Conservation (phyloP, 2,888 invertebrate genomes). For the Argynnis bischoffii region DNA sequence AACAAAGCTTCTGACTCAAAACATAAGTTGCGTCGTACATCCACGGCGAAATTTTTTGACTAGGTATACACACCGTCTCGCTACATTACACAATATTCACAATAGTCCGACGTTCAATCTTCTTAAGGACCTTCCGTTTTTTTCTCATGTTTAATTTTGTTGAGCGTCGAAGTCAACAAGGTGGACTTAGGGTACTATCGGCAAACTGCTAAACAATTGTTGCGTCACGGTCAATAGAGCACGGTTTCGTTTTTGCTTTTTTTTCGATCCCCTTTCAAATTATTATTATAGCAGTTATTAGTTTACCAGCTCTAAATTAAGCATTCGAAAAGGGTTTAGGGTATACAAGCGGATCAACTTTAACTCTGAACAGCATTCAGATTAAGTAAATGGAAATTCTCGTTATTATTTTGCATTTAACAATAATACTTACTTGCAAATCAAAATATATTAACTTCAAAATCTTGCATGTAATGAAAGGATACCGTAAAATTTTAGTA, state of each 20-base stretch:
- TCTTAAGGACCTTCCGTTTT: conserved; percentile 69
- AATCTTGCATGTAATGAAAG: no score
- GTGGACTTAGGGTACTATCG: conserved; percentile 71
- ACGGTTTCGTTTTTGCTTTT: conserved; percentile 62
- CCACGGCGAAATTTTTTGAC: conserved; percentile 52
- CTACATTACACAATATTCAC: conserved; percentile 80
- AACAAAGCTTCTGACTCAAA: conserved; percentile 28
- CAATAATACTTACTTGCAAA: background rate
- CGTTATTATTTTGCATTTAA: background rate
- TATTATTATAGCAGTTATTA: conserved; percentile 57
- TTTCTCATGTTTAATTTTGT: conserved; percentile 68
- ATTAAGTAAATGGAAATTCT: conserved; percentile 3
- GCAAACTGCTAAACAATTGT: conserved; percentile 80
- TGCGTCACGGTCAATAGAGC: conserved; percentile 80
- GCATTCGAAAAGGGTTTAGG: conserved; percentile 56
- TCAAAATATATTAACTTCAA: no score
- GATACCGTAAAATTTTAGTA: conserved; percentile 19
- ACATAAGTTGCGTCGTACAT: conserved; percentile 1
- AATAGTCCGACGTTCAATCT: conserved; percentile 73
- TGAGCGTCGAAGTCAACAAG: conserved; percentile 76
- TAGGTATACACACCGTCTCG: conserved; percentile 65
- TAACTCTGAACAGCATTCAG: conserved; percentile 18
- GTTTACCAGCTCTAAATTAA: conserved; percentile 57
- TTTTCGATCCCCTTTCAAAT: conserved; percentile 44
- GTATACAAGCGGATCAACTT: conserved; percentile 46